Evolutionary conservation across 2,888 invertebrate species (phyloP), one percentile per base, ranked within the genome.

Genomic region (Crematogaster levior): DNA sequence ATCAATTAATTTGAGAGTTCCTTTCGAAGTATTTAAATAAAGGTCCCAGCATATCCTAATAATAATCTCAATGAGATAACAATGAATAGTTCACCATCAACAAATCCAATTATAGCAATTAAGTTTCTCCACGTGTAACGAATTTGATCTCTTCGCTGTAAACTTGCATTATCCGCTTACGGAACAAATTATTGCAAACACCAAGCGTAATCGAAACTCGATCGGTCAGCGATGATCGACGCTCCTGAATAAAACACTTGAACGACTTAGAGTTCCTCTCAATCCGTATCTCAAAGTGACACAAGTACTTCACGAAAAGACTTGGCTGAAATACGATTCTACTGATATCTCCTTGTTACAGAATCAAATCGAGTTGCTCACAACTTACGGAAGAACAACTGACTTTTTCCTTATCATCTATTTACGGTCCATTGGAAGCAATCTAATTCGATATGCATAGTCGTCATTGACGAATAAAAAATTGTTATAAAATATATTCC

Each of bases 391-490:
- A 51, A 58, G 53, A 68, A 79, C 10, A 65, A 65, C 18, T 63
- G 60, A 48, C 83, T 81, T 85, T 70, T 73, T 81, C 7, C 72
- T 40, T 15, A n/a, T 72, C 75, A 60, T 40, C 51, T 18, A 63
- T 74, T 37, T 56, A 77, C 60, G 46, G 68, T 79, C 46, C 51
- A 27, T 40, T 77, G 83, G 24, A 30, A 21, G n/a, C 46, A 48
- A 66, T 46, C 63, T 68, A 75, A 63, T 58, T 74, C 51, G 66
- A 61, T 81, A 6, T n/a, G 74, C 37, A 75, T n/a, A 37, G 18
- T 5, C 34, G 10, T 10, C 40, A 9, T 40, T 12, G 40, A 12
- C 30, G 1, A 18, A 15, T 15, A 70, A 70, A 68, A 51, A n/a
- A n/a, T n/a, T n/a, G n/a, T n/a, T n/a, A 15, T 15, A 70, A 70